Conservation (phyloP, 1,140 invertebrate species). For the Diorhabda carinulata region DNA sequence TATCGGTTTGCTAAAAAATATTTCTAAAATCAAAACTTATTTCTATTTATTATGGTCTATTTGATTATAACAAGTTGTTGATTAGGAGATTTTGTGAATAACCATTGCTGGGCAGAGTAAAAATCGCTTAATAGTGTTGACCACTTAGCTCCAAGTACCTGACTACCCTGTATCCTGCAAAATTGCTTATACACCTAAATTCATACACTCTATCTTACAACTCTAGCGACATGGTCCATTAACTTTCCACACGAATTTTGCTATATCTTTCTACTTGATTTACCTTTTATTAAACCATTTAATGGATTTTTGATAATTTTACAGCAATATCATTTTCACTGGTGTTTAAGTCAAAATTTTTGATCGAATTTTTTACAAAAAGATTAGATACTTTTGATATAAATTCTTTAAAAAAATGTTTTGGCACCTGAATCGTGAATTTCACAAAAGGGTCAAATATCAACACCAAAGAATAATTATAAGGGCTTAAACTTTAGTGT, state of each 20-base stretch:
- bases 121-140: slow-evolving; percentile 18
- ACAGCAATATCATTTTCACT: background rate
- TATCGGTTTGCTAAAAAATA: background rate
- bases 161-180: slow-evolving; percentile 30
- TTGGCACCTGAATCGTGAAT: background rate
- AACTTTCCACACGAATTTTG: slow-evolving; percentile 23
- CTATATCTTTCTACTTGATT: slow-evolving; percentile 8
- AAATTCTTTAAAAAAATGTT: background rate
- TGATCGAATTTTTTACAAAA: too few relatives aligned
- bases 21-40: slow-evolving; percentile 1
- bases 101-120: slow-evolving; percentile 16
- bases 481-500: too few relatives aligned
- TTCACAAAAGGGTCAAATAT: background rate
- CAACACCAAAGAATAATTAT: too few relatives aligned
- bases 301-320: slow-evolving; percentile 1
- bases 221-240: slow-evolving; percentile 26
- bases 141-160: slow-evolving; percentile 39
- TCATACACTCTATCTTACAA: slow-evolving; percentile 6
- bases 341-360: background rate
- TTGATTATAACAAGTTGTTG: background rate
- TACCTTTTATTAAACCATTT: slow-evolving; percentile 4
- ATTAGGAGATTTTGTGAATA: background rate
- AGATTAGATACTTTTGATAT: background rate
- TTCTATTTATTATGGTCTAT: background rate
- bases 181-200: slow-evolving; percentile 18